These are phyloP conservation scores for Lates japonicus DNA, from an alignment of 2,797 vertebrate species.

Conservation along the genomic window DNA sequence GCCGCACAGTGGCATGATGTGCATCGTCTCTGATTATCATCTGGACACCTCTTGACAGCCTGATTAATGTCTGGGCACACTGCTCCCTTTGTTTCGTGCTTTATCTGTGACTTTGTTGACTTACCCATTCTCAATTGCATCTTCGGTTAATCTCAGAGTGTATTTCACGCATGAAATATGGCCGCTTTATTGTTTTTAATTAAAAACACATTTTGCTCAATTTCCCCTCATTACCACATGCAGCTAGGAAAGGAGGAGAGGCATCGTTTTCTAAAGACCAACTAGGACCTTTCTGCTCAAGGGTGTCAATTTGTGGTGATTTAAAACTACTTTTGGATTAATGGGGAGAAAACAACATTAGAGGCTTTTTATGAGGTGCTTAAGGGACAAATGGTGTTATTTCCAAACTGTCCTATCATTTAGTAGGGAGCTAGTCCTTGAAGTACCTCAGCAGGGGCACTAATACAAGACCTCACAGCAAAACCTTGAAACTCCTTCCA, in stretches of 20 bases:
- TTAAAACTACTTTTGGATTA: slow-evolving; percentile 78
- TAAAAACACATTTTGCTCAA: slow-evolving; percentile 80
- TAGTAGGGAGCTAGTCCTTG: slow-evolving; percentile 54
- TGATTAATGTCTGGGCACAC: slow-evolving; percentile 58
- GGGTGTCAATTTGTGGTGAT: slow-evolving; percentile 74
- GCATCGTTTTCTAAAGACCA: slow-evolving; percentile 46
- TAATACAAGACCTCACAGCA: slow-evolving; percentile 28
- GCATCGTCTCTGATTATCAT: slow-evolving; percentile 64
- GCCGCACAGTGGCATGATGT: slow-evolving; percentile 43
- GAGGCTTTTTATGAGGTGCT: slow-evolving; percentile 67
- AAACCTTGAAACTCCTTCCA: slow-evolving; percentile 30
- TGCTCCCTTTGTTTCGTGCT: slow-evolving; percentile 24
- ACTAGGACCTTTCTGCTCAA: slow-evolving; percentile 53
- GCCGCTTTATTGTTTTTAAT: slow-evolving; percentile 74
- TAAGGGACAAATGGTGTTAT: slow-evolving; percentile 69
- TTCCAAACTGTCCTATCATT: slow-evolving; percentile 62
- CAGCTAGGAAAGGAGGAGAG: slow-evolving; percentile 18
- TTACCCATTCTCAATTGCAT: slow-evolving; percentile 42
- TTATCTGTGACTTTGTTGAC: slow-evolving; percentile 57
- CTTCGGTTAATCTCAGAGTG: slow-evolving; percentile 51
- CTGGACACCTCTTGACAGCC: slow-evolving; percentile 50
- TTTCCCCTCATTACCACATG: slow-evolving; percentile 67
- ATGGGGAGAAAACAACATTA: slow-evolving; percentile 75
- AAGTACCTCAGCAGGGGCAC: slow-evolving; percentile 47
- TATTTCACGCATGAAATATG: slow-evolving; percentile 57